Evolutionary conservation across 2,888 invertebrate genomes (phyloP), one percentile per base, ranked within the genome.

Genomic region (Oasisia sp.): DNA sequence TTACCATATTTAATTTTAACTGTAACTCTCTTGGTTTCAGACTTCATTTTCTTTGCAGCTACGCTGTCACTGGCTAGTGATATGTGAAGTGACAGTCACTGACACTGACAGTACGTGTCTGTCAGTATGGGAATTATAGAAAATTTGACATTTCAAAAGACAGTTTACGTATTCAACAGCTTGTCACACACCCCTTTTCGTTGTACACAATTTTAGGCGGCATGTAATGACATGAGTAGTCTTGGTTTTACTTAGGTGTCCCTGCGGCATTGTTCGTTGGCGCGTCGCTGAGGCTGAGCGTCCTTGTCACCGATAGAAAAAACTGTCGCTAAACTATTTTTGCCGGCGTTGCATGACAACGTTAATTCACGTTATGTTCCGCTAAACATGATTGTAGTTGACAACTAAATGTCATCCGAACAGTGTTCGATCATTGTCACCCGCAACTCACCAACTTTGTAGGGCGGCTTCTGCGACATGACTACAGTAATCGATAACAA

Each of bases 361-460:
- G 44, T 32, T 90, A 90, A 7, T 44, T 14, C 44, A 38, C 14
- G 89, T 45, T 32, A 91, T 32, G 8, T 32, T 32, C 91, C 27
- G n/a, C 4, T n/a, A 91, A 74, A 74, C n/a, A 19, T 74, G 74
- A 27, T 74, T 5, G 74, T n/a, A 74, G 74, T 74, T 50, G 50
- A 50, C 50, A 50, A 11, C 50, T 50, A 50, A 91, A 91, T 44
- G 92, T 32, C 2, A 50, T 32, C 74, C n/a, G 74, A 92, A 58
- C 91, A 50, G 50, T 44, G 32, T 32, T 38, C 44, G 32, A 74
- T 38, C n/a, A 14, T 14, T 0, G 8, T 32, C 14, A 19, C 74
- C 0, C 2, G 14, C 32, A 92, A 94, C 95, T 93, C 94, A 95
- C 95, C 95, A 92, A 95, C 95, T 95, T 95, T 95, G 94, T 94